These are phyloP conservation scores for Drosophila meridionalis DNA, from an alignment of 2,888 invertebrate genomes.

Conservation along the genomic window DNA sequence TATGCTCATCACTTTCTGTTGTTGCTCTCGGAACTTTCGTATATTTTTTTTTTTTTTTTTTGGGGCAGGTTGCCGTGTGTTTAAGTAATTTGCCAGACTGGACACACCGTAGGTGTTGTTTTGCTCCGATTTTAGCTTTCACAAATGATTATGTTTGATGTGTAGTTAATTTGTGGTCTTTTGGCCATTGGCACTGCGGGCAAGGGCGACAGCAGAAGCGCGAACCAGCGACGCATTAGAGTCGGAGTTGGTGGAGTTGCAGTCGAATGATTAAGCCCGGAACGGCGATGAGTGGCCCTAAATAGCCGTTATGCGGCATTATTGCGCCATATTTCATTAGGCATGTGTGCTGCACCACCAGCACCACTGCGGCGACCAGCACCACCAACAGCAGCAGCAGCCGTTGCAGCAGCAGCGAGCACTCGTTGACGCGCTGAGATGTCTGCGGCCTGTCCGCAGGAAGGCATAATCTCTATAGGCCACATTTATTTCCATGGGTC, in stretches of 20 bases:
- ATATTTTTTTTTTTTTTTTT: conserved; percentile 52
- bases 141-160: conserved; percentile 84
- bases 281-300: conserved; percentile 68
- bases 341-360: conserved; percentile 37
- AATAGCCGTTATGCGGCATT: conserved; percentile 77
- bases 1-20: background rate
- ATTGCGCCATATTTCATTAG: conserved; percentile 78
- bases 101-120: conserved; percentile 59
- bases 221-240: conserved; percentile 71
- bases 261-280: conserved; percentile 37
- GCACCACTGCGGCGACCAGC: background rate
- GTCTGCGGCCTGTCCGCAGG: conserved; percentile 51
- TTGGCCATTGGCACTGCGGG: conserved; percentile 47
- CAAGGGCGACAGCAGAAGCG: conserved; percentile 59
- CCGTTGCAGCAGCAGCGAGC: conserved; percentile 1
- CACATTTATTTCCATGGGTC: conserved; percentile 83
- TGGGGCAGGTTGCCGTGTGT: conserved; percentile 63
- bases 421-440: conserved; percentile 39
- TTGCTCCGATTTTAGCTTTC: conserved; percentile 70
- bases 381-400: background rate
- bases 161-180: conserved; percentile 81
- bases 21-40: conserved; percentile 10
- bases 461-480: conserved; percentile 82
- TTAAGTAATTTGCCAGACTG: conserved; percentile 75
- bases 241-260: conserved; percentile 7